A percentile compares a stretch with the other conserved stretches of the same genome.
phyloP scores from a whole-genome alignment of 1,140 invertebrate genomes.

The Trachymyrmex cornetzi region DNA sequence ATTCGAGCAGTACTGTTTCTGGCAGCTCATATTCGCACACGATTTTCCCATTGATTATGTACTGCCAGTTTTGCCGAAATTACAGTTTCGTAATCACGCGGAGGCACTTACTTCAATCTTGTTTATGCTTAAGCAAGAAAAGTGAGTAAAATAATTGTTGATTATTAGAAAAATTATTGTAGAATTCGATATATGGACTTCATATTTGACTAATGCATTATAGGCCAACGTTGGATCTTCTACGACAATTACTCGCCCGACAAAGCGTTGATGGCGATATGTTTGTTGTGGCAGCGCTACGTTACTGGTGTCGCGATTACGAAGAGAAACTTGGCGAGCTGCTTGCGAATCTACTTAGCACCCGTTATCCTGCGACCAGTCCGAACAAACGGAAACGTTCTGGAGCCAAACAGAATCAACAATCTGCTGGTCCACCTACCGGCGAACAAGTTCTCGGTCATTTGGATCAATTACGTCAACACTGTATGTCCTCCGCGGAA shows the following conservation, averaged over 20 bases:
- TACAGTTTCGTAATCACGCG: slow-evolving; percentile 95
- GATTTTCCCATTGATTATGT: slow-evolving; percentile 96
- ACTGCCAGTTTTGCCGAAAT: slow-evolving; percentile 95
- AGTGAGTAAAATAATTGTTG: slow-evolving; percentile 86
- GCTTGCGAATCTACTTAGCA: slow-evolving; percentile 91
- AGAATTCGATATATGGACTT: slow-evolving; percentile 28
- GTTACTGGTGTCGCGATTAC: slow-evolving; percentile 97
- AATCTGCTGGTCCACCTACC: slow-evolving; percentile 88
- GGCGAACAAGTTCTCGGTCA: slow-evolving; percentile 95
- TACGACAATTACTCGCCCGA: slow-evolving; percentile 94
- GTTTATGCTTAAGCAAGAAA: slow-evolving; percentile 96
- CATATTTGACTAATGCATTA: slow-evolving; percentile 66
- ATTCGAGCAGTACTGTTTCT: slow-evolving; percentile 98
- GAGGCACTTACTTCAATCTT: slow-evolving; percentile 97
- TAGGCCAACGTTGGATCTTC: slow-evolving; percentile 94
- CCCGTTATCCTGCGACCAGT: slow-evolving; percentile 93
- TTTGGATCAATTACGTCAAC: slow-evolving; percentile 95
- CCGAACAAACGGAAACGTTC: slow-evolving; percentile 96
- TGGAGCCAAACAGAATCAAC: slow-evolving; percentile 88
- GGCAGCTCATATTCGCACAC: slow-evolving; percentile 97
- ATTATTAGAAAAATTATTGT: neutral
- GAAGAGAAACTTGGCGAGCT: slow-evolving; percentile 96
- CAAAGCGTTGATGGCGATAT: slow-evolving; percentile 90
- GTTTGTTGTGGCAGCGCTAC: slow-evolving; percentile 95
- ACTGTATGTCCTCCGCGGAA: slow-evolving; percentile 88